A percentile compares a stretch with the other conserved stretches of the same genome.
Evolutionary conservation across 2,113 vertebrate species (phyloP).

Genomic region (Sisor rabdophorus): DNA sequence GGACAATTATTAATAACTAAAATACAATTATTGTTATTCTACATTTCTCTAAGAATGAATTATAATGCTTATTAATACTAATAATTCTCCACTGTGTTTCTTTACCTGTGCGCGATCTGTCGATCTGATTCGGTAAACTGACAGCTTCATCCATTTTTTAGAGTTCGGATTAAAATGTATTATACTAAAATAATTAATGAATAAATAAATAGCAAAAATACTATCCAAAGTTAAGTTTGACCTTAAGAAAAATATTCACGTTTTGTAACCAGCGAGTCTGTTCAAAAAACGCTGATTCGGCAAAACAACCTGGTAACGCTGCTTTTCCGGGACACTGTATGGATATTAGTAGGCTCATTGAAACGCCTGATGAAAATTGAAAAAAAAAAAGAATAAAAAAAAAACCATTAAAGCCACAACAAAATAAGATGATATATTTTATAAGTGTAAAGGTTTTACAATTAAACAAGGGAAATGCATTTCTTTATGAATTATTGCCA

Average conservation of each 20-base stretch:
- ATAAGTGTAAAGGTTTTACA: no score
- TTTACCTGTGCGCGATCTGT: conserved; percentile 61
- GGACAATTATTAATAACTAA: no score
- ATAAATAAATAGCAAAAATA: neutral
- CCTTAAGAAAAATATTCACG: neutral
- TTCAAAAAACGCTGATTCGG: neutral
- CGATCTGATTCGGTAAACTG: conserved; percentile 55
- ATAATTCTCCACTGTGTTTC: no score
- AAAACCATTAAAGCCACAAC: no score
- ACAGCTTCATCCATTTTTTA: conserved; percentile 66
- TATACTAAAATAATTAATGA: neutral
- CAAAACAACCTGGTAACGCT: neutral
- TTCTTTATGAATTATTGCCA: neutral
- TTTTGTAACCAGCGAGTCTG: neutral
- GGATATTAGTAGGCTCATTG: neutral
- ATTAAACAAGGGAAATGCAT: no score
- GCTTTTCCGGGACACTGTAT: neutral
- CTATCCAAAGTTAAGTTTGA: no score
- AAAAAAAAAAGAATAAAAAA: no score
- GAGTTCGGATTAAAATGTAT: neutral
- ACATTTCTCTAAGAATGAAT: neutral
- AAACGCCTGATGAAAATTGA: neutral
- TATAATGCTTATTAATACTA: no score
- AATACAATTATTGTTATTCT: neutral
- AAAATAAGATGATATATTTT: no score